phyloP scores from a whole-genome alignment of 2,888 invertebrate genomes.

The Limenitis camilla region DNA sequence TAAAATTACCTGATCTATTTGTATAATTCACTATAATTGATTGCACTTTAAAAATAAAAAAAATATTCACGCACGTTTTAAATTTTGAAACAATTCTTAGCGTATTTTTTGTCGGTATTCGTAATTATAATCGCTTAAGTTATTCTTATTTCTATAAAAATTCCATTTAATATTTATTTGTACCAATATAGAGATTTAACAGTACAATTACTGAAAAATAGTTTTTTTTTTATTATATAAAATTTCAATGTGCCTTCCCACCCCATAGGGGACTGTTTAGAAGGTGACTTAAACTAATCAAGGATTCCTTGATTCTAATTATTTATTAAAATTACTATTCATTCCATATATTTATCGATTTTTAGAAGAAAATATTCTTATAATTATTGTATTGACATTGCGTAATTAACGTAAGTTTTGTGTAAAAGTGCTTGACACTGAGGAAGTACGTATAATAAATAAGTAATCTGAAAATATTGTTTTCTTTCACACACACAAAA shows the following conservation, averaged over 20 bases:
- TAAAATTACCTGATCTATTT: no score
- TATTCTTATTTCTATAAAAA: constrained; percentile 1
- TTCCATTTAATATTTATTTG: constrained; percentile 21
- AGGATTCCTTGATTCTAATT: constrained; percentile 31
- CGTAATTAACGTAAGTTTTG: constrained; percentile 41
- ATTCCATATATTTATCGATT: constrained; percentile 58
- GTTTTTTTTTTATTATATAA: constrained; percentile 34
- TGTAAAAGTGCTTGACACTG: constrained; percentile 55
- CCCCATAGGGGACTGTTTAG: constrained; percentile 36
- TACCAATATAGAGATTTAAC: constrained; percentile 27
- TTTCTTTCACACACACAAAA: constrained; percentile 17
- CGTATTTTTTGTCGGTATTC: constrained; percentile 20
- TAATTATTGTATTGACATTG: constrained; percentile 44
- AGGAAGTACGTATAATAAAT: constrained; percentile 64
- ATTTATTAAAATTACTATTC: constrained; percentile 45
- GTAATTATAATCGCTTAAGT: no score
- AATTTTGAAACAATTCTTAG: no score
- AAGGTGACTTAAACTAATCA: constrained; percentile 40
- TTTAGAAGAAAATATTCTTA: constrained; percentile 46
- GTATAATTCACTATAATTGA: no score
- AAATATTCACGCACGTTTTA: no score
- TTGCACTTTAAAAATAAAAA: no score
- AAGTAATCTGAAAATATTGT: constrained; percentile 30
- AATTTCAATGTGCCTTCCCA: constrained; percentile 41
- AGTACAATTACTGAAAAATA: constrained; percentile 4